These are phyloP conservation scores for Ischnus inquisitorius DNA, from an alignment of 2,888 invertebrate genomes.

Conservation along the genomic window DNA sequence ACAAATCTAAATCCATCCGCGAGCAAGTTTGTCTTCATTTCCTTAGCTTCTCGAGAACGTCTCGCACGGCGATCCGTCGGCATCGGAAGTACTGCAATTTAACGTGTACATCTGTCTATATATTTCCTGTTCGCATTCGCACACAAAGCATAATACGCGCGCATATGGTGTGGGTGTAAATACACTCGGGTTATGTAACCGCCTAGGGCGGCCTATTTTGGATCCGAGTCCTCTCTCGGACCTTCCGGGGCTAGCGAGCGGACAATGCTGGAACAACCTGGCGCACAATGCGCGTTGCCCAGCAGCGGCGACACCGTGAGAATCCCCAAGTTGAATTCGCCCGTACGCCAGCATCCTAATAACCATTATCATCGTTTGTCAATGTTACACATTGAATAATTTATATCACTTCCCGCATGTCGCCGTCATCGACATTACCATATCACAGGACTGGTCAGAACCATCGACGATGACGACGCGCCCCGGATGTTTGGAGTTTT, in stretches of 20 bases:
- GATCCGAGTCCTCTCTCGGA: constrained; percentile 19
- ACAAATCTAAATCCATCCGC: constrained; percentile 11
- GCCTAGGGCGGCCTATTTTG: constrained; percentile 62
- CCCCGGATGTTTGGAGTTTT: not conserved
- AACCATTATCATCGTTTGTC: constrained; percentile 1
- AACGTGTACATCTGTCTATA: not conserved
- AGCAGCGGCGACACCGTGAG: constrained; percentile 8
- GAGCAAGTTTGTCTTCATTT: constrained; percentile 34
- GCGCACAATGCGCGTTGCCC: constrained; percentile 39
- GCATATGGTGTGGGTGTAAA: constrained; percentile 36
- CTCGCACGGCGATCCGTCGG: not conserved
- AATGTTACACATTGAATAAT: constrained; percentile 1
- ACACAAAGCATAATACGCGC: not conserved
- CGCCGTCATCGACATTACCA: not conserved
- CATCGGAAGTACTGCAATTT: not conserved
- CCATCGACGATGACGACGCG: not conserved
- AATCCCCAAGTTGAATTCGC: not conserved
- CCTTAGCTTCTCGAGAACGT: not conserved
- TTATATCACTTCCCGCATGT: not conserved
- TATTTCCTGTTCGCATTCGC: not conserved
- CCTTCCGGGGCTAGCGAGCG: constrained; percentile 18
- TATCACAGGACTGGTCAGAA: not conserved
- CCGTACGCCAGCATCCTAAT: constrained; percentile 13
- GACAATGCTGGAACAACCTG: constrained; percentile 56
- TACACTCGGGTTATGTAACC: constrained; percentile 61